These are phyloP conservation scores for Rhaphigaster nebulosa DNA, from an alignment of 2,888 invertebrate species.

Conservation along the genomic window DNA sequence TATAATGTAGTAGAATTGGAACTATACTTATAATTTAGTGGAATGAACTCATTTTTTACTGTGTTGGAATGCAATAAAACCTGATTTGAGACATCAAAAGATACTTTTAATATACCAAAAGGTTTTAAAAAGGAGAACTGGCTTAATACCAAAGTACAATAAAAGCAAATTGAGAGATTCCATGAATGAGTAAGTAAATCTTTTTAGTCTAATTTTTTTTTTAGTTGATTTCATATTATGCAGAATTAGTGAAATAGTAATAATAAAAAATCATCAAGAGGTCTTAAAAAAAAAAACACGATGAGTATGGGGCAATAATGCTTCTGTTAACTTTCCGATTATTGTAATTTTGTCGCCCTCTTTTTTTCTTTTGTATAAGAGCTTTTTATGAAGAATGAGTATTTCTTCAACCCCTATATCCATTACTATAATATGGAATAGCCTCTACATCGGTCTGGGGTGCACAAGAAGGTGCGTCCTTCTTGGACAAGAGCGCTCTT, in stretches of 20 bases:
- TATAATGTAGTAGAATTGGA: too few relatives aligned
- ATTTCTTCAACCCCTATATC: background rate
- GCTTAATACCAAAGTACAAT: too few relatives aligned
- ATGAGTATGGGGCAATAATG: background rate
- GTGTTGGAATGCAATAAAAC: background rate
- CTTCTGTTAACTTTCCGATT: background rate
- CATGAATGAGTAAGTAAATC: too few relatives aligned
- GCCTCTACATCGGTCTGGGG: background rate
- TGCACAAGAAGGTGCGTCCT: background rate
- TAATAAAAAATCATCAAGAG: background rate
- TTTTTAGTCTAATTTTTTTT: too few relatives aligned
- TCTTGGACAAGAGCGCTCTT: background rate
- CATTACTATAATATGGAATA: background rate
- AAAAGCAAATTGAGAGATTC: too few relatives aligned
- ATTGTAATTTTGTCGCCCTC: background rate
- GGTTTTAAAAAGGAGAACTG: too few relatives aligned
- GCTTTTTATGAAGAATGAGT: background rate
- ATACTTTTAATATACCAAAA: background rate
- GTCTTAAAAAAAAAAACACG: background rate
- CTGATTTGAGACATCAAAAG: background rate
- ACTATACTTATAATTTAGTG: too few relatives aligned
- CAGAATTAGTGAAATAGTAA: background rate
- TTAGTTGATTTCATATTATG: too few relatives aligned
- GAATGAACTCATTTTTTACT: background rate
- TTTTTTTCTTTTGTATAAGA: background rate